Evolutionary conservation across 2,113 vertebrate species (phyloP), one percentile per base, ranked within the genome.

Genomic region (Pteronura brasiliensis): DNA sequence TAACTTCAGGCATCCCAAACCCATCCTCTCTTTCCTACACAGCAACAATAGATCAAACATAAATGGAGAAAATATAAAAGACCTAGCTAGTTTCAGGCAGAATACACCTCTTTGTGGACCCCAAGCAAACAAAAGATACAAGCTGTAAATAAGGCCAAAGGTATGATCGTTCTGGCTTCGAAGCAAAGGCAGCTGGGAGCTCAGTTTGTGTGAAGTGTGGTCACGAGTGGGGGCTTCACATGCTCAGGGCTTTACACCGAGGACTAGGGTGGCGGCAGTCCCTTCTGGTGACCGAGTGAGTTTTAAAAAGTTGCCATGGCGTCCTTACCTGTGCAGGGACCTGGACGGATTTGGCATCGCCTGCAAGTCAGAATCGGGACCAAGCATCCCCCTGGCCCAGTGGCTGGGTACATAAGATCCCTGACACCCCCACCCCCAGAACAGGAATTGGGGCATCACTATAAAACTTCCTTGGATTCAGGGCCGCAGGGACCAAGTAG

Each of bases 171-270:
- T 21, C 29, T 71, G 34, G 34, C 25, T 69, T 71, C 21, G 44
- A 49, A 59, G 42, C 39, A n/a, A n/a, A 59, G 31, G 6, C 81
- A 72, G 21, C 21, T 18, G 42, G 52, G 29, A 71, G 49, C 34
- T 71, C 61, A 57, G 44, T 34, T 21, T 23, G 6, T 10, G 20
- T 29, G 2, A 39, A 39, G 42, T 25, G 18, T 52, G 61, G 20
- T 18, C 69, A 21, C 42, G 6, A 4, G 17, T 6, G n/a, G 42
- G n/a, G 49, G 7, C 15, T 1, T 0, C 10, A 3, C n/a, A 71
- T 21, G 2, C 8, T 27, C 29, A 27, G 21, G 7, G 34, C 39
- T 27, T 88, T 27, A 25, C n/a, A 63, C 25, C 25, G 3, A 36
- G 65, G 57, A 59, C 57, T 20, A 0, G 15, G n/a, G 49, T 7